A percentile compares a stretch with the other conserved stretches of the same genome.
Conservation (phyloP, 2,888 invertebrate species). For the Agrochola macilenta region DNA sequence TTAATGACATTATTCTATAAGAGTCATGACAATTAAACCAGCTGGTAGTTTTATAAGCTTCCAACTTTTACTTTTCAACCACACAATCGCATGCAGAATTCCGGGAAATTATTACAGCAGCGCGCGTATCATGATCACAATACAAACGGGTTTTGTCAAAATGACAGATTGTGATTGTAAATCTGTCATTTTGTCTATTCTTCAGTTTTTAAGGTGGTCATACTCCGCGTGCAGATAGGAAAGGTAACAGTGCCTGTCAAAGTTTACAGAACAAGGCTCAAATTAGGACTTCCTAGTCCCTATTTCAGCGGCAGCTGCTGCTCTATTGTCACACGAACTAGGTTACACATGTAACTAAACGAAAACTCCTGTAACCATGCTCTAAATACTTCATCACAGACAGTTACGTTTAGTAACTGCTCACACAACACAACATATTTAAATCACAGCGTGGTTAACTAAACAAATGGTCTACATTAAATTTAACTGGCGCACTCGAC, state of each 20-base stretch:
- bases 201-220: too few relatives aligned
- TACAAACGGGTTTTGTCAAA: too few relatives aligned
- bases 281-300: conserved; percentile 45
- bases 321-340: conserved; percentile 40
- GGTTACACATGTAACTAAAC: conserved; percentile 44
- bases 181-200: too few relatives aligned
- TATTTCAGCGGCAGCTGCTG: conserved; percentile 16
- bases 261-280: conserved; percentile 9
- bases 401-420: conserved; percentile 51
- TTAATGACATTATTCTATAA: neutral
- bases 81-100: neutral
- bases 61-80: neutral
- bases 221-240: too few relatives aligned
- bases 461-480: conserved; percentile 58
- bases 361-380: conserved; percentile 34
- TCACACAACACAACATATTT: conserved; percentile 52
- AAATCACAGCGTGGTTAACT: conserved; percentile 51
- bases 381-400: conserved; percentile 53
- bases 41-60: neutral
- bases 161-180: too few relatives aligned
- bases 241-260: conserved; percentile 1
- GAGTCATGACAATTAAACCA: neutral
- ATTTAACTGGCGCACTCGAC: conserved; percentile 53
- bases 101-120: neutral
- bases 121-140: too few relatives aligned